Evolutionary conservation across 1,140 invertebrate genomes (phyloP), one percentile per base, ranked within the genome.

Genomic region (Panagrolaimus sp.): DNA sequence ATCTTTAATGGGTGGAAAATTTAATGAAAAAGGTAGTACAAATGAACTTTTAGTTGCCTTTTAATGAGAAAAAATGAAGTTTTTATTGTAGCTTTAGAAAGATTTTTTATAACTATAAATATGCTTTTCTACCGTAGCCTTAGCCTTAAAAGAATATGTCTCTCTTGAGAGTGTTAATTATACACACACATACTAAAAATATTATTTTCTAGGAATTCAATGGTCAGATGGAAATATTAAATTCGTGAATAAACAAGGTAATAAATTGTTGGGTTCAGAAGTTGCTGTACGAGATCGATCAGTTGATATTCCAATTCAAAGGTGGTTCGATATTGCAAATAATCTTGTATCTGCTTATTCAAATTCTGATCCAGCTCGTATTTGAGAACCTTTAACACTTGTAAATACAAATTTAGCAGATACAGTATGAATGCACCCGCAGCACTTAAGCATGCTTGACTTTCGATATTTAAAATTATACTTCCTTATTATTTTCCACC

Each of bases 151-250:
- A 38, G n/a, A n/a, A n/a, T n/a, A n/a, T n/a, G n/a, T n/a, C n/a
- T 7, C 31, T 7, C 31, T 38, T 38, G 31, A 38, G 31, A 38
- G 7, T 38, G 31, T 38, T 38, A 38, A 38, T 38, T 38, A n/a
- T n/a, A n/a, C n/a, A n/a, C n/a, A n/a, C n/a, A n/a, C n/a, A n/a
- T n/a, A n/a, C n/a, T 38, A 38, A 38, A 38, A 48, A 57, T 20
- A 14, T 38, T 25, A 9, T 61, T 7, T 27, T 76, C 45, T 27
- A 76, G 74, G 74, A 27, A 63, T 76, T 14, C 66, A 77, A 71
- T 76, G 75, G 75, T 64, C 78, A 4, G 67, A 77, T 57, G 75
- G 75, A 7, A 78, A 77, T 64, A 48, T 77, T n/a, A 51, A 53
- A 20, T 61, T 77, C 5, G 75, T 77, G 20, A 76, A 77, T 42